Evolutionary conservation across 2,797 vertebrate genomes (phyloP).

Genomic region (Atherinosoma microstoma): DNA sequence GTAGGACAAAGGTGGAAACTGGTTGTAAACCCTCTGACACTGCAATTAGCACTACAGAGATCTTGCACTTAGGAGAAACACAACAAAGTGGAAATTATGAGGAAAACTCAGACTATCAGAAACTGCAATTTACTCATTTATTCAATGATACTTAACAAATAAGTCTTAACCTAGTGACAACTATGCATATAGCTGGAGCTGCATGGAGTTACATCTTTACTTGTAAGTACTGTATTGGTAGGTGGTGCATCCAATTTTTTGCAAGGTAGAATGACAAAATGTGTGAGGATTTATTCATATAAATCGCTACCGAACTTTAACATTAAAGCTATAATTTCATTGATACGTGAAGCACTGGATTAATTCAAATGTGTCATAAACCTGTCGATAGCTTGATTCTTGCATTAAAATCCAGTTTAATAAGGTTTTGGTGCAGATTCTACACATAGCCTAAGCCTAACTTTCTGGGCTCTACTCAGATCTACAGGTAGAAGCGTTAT

Average conservation of each 20-base stretch:
- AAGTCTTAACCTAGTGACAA: background rate
- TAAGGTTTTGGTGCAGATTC: background rate
- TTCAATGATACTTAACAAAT: constrained; percentile 4
- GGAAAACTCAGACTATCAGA: constrained; percentile 9
- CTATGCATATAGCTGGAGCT: constrained; percentile 1
- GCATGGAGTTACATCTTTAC: background rate
- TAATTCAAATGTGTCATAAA: background rate
- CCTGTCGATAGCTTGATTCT: background rate
- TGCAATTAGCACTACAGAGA: constrained; percentile 68
- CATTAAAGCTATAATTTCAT: background rate
- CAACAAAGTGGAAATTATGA: constrained; percentile 33
- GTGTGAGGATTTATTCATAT: background rate
- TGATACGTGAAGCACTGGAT: background rate
- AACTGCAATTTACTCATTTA: constrained; percentile 19
- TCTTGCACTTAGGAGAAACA: constrained; percentile 19
- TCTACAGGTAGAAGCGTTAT: background rate
- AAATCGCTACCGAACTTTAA: background rate
- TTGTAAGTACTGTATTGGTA: background rate
- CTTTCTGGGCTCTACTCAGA: background rate
- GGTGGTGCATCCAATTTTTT: background rate
- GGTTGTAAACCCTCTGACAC: constrained; percentile 64
- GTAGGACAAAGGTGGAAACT: constrained; percentile 58
- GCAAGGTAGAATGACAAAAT: background rate
- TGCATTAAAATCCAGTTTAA: background rate
- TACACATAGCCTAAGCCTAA: background rate